Base-by-base conservation (phyloP, 2,797 vertebrate genomes). In the Staurois parvus region DNA sequence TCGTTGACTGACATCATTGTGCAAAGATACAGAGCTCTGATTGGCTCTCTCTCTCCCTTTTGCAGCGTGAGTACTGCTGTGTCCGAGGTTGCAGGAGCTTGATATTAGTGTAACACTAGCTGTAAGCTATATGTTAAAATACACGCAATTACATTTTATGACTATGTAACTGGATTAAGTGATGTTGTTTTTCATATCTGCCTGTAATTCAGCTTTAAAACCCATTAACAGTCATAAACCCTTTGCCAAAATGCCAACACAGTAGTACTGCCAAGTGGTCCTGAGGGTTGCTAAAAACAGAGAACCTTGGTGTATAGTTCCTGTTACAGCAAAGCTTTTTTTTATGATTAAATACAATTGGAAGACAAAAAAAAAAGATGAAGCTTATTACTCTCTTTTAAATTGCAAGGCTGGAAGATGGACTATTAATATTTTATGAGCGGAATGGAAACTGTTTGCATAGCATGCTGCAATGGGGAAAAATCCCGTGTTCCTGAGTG, bases 391-490 rank as follows among this genome's bases (percentile, higher is more conserved):
- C 78, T 56, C 42, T 42, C 32, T 70, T 5, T 74, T 21, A 79
- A 73, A 81, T 76, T 9, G 72, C 30, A 62, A 26, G 10, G n/a
- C 72, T 81, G 24, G 19, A 76, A 68, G 48, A 85, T 68, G 29
- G 17, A 21, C 19, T 76, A 79, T 85, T 81, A 85, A 85, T 85
- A 85, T 85, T 85, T 85, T 11, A 85, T 81, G 34, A 21, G 21
- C 29, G 72, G 72, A 70, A 69, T 81, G 26, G 78, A 76, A 72
- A 30, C 72, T 85, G 72, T 85, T 59, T 81, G 73, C 64, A 76
- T 69, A 73, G 78, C 72, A 62, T 26, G 72, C 77, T 76, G 72
- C 78, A 76, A 26, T 64, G 72, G 84, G 84, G 84, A 76, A 81
- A 85, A 70, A 76, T 81, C 42, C 62, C 12, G 19, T 21, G 42